A percentile compares a stretch with the other conserved stretches of the same genome.
These are phyloP conservation scores for Oenanthe melanoleuca DNA, from an alignment of 2,113 vertebrate species.

Conservation along the genomic window DNA sequence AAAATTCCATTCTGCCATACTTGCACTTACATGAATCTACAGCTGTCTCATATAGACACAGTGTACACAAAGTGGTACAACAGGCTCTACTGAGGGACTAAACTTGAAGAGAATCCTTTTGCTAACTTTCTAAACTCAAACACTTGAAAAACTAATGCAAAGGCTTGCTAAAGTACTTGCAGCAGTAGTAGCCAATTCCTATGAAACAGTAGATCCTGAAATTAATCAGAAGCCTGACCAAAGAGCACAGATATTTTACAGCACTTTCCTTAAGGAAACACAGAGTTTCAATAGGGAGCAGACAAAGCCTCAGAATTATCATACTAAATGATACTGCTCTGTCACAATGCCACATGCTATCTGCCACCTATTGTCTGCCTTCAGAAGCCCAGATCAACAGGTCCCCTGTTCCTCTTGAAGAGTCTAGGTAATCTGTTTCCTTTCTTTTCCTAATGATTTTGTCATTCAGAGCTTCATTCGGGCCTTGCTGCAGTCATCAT, in stretches of 20 bases:
- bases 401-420: neutral
- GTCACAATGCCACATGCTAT: neutral
- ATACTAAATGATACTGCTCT: neutral
- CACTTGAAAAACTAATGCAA: neutral
- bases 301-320: neutral
- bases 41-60: neutral
- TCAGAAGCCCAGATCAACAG: neutral
- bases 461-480: neutral
- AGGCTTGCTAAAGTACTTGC: neutral
- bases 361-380: neutral
- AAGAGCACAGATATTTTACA: neutral
- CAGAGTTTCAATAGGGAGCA: neutral
- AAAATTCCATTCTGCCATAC: neutral
- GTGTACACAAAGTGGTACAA: fast-evolving
- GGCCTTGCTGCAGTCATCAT: neutral
- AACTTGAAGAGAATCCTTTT: neutral
- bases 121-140: neutral
- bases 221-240: neutral
- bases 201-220: neutral
- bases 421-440: neutral
- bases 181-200: neutral
- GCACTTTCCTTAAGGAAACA: neutral
- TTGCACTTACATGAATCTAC: neutral
- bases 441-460: neutral
- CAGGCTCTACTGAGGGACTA: neutral